phyloP scores from a whole-genome alignment of 2,113 vertebrate species.

The Opisthocomus hoazin region DNA sequence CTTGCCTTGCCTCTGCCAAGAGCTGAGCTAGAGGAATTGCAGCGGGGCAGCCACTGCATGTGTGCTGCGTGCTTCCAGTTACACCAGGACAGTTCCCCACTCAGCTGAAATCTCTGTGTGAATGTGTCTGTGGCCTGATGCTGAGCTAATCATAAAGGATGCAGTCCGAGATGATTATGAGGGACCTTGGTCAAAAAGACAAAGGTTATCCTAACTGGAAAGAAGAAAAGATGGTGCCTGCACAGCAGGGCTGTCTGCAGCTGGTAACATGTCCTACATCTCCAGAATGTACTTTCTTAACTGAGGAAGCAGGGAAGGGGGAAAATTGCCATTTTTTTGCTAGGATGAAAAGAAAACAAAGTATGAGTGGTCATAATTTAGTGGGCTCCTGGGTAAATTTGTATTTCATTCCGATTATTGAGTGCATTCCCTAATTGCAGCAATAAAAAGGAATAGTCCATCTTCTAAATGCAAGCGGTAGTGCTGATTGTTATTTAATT shows the following conservation, averaged over 20 bases:
- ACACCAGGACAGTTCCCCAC: not conserved
- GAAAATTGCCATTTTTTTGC: not conserved
- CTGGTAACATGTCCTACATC: not conserved
- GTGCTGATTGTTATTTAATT: slow-evolving; percentile 77
- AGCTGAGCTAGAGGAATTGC: not conserved
- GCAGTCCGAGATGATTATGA: not conserved
- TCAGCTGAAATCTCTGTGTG: not conserved
- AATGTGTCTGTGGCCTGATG: not conserved
- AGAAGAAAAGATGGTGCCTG: not conserved
- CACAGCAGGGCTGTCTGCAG: not conserved
- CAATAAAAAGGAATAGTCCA: slow-evolving; percentile 71
- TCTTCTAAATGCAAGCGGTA: slow-evolving; percentile 63
- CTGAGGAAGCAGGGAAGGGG: not conserved
- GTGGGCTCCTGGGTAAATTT: slow-evolving; percentile 70
- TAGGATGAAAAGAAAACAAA: slow-evolving; percentile 50
- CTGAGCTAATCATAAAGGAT: not conserved
- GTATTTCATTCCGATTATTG: slow-evolving; percentile 73
- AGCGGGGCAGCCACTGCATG: not conserved
- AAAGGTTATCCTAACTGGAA: not conserved
- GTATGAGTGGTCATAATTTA: slow-evolving; percentile 70
- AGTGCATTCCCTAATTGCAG: slow-evolving; percentile 72
- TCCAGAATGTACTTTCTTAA: not conserved
- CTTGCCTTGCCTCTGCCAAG: not conserved
- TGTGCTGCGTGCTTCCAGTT: fast-evolving
- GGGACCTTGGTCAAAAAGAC: not conserved